A percentile compares a stretch with the other conserved stretches of the same genome.
Evolutionary conservation across 2,797 vertebrate species (phyloP).

Genomic region (Agapornis canus): DNA sequence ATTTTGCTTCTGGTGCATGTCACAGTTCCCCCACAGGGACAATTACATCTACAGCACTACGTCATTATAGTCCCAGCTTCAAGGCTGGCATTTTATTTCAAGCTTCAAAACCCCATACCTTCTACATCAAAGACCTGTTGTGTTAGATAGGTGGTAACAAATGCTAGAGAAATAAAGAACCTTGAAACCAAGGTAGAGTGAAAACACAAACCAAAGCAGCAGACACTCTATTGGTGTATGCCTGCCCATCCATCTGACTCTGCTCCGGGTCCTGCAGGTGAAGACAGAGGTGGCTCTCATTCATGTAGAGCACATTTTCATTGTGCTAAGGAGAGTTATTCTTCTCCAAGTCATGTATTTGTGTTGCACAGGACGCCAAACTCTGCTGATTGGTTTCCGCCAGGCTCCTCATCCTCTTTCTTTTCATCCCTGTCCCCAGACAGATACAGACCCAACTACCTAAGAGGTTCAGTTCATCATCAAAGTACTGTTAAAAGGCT

Average conservation of each 20-base stretch:
- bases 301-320: not conserved
- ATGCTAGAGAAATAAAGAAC: not conserved
- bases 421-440: not conserved
- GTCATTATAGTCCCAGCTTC: not conserved
- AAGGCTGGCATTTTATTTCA: not conserved
- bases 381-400: not conserved
- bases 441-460: not conserved
- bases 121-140: not conserved
- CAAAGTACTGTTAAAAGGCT: not conserved
- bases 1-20: not conserved
- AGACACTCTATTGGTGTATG: accelerated
- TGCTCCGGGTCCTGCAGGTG: not conserved
- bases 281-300: not conserved
- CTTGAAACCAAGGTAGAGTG: not conserved
- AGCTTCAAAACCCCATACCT: not conserved
- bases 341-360: not conserved
- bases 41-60: not conserved
- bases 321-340: not conserved
- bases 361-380: not conserved
- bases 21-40: not conserved
- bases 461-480: not conserved
- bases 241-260: not conserved
- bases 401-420: not conserved
- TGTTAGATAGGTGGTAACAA: not conserved
- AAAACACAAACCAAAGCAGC: not conserved